Base-by-base conservation (phyloP, 2,113 vertebrate genomes). In the Micronycteris hirsuta region DNA sequence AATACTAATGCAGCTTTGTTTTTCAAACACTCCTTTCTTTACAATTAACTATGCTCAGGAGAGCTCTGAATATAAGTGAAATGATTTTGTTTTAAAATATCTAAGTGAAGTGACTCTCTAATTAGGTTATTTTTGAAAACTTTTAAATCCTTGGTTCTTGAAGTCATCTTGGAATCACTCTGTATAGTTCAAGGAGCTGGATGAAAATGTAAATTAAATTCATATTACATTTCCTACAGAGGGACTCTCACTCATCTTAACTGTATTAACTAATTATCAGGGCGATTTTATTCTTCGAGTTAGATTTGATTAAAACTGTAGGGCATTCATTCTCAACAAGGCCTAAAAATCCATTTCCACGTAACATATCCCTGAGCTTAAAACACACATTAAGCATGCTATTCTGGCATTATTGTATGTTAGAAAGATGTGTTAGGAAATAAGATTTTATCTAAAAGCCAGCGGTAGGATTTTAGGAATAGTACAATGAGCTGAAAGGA, bases 131-230 rank as follows among this genome's bases (percentile, higher is more conserved):
- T 89, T 86, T 81, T 68, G 26, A 89, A 96, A 95, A 93, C 22
- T 81, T 91, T 91, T 52, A 70, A 74, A 54, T 84, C 22, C 0
- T 77, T 63, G 14, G 19, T 14, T 91, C 52, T 95, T 91, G 58
- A 26, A 17, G 38, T 61, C 73, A 61, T 91, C 88, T 91, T 74
- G 36, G 45, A 86, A 94, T 78, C 31, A n/a, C 4, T 74, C 17
- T 94, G 38, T 54, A 78, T 17, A 65, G 77, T 17, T 78, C 1
- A 1, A 76, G 49, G 68, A 91, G 56, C 49, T 68, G 12, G 54
- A 38, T 54, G 41, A 90, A 92, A 88, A 96, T 47, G 36, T 47
- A 96, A 96, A 87, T 93, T 76, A 91, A 93, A 73, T 95, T 82
- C 61, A 56, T 80, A 45, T 38, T 89, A 31, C 3, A 88, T 77